Base-by-base conservation (phyloP, 2,888 invertebrate genomes). In the Candidula unifasciata region DNA sequence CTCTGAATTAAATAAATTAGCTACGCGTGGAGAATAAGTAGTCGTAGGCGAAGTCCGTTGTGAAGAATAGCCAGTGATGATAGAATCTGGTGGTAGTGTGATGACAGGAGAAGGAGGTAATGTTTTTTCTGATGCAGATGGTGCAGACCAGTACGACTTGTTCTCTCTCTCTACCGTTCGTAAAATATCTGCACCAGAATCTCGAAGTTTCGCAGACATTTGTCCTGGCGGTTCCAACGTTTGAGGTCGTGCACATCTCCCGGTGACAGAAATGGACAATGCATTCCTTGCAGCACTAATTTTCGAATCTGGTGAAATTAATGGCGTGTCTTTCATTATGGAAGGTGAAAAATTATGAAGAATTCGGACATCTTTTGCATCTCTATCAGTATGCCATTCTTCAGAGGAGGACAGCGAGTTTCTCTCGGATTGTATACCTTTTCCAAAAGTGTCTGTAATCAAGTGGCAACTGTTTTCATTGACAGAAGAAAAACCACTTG, bases 101-200 rank as follows among this genome's bases (percentile, higher is more conserved):
- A 82, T 82, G 21, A 82, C 27, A 3, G 82, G 74, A 0, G 83
- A 83, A 0, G 83, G 83, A 0, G 78, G 83, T 2, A 83, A 27
- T 3, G 54, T 35, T 35, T 0, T 54, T 24, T 83, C 83, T 69
- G 83, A 21, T 3, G 37, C 57, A 30, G 54, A 35, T 27, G 77
- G 57, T 1, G 78, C 54, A 0, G 77, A 44, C 83, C 83, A 83
- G 10, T 30, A 27, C 8, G 30, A 16, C 18, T 24, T 30, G 30
- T 18, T 74, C 5, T 30, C 18, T 44, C 44, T 44, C n/a, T 69
- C 21, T 10, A 2, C 18, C 3, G 16, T 21, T 3, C 6, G 35
- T 33, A 69, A 33, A 37, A 3, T 21, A 60, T 60, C 21, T 18
- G 1, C n/a, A 60, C 10, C n/a, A 60, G 60, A 60, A n/a, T n/a